Conservation (phyloP, 2,888 invertebrate species). For the Cheilosia variabilis region DNA sequence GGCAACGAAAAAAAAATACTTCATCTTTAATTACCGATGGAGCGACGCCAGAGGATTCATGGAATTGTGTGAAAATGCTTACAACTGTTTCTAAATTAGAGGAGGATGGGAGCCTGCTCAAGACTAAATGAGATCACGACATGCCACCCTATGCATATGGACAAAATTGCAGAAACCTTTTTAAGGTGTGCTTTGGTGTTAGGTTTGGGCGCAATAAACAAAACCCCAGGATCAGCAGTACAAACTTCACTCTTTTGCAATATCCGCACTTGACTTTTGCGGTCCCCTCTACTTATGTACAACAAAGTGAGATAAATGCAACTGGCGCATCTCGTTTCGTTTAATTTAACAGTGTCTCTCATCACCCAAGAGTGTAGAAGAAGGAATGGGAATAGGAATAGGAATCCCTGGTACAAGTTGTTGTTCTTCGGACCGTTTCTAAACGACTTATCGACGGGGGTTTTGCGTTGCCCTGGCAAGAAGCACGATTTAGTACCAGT, state of each 20-base stretch:
- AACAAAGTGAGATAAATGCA: conserved; percentile 59
- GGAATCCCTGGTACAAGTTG: conserved; percentile 38
- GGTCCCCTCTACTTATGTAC: conserved; percentile 6
- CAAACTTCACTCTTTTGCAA: background rate
- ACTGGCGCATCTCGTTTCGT: conserved; percentile 16
- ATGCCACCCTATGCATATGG: conserved; percentile 55
- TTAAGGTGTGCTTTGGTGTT: conserved; percentile 37
- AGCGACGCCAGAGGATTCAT: conserved; percentile 25
- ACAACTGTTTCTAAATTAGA: conserved; percentile 55
- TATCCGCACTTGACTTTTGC: conserved; percentile 45
- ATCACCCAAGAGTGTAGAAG: conserved; percentile 28
- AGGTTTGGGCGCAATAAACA: conserved; percentile 46
- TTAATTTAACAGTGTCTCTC: conserved; percentile 40
- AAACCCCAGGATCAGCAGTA: conserved; percentile 41
- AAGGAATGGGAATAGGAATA: conserved; percentile 16
- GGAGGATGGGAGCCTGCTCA: background rate
- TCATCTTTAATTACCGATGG: conserved; percentile 71
- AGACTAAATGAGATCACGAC: conserved; percentile 70
- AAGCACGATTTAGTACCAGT: conserved; percentile 53
- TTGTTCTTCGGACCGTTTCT: background rate
- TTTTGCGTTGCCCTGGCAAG: conserved; percentile 17
- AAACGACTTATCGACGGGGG: conserved; percentile 26
- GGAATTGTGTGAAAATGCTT: conserved; percentile 66
- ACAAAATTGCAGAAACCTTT: background rate
- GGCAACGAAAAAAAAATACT: conserved; percentile 23